Evolutionary conservation across 2,888 invertebrate species (phyloP), one percentile per base, ranked within the genome.

Genomic region (Scaptomyza reducta): DNA sequence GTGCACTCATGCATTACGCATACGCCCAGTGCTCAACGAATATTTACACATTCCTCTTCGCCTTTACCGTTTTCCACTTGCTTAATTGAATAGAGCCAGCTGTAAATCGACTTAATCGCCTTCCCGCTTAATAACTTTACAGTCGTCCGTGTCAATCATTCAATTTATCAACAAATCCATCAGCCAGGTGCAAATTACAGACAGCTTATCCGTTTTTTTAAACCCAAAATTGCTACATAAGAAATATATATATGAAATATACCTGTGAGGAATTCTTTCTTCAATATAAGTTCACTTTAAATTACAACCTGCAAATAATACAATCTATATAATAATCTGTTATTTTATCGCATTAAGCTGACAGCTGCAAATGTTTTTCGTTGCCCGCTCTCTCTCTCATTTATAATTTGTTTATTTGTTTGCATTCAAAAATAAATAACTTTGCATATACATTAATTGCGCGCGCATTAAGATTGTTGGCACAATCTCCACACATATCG

Each of bases 1-100:
- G 63, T 75, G 55, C 78, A 65, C 27, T 64, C 74, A 63, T 64
- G 69, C 78, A 75, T 74, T 74, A 76, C 73, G 73, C 73, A 76
- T 72, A 73, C 73, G 77, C 77, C 54, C 66, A 33, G 42, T 45
- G 60, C 56, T 71, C 56, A 57, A 16, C 53, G 42, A 18, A 14
- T 14, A 25, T 55, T 55, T 18, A 1, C 11, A 6, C 14, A 13
- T 33, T 55, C 31, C 40, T 51, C n/a, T 50, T 42, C 44, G 31
- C 3, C 11, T 14, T 14, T 27, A 0, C 18, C 10, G 3, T 47
- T 11, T 41, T 41, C 40, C 22, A 10, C 18, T 33, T 14, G 10
- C 29, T 18, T 77, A 74, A 74, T 74, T 74, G 74, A 68, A 74
- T 64, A 35, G 47, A 38, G 35, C 42, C 11, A 29, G 16, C 53